These are phyloP conservation scores for Drosophila heteroneura DNA, from an alignment of 2,888 invertebrate genomes.

Conservation along the genomic window DNA sequence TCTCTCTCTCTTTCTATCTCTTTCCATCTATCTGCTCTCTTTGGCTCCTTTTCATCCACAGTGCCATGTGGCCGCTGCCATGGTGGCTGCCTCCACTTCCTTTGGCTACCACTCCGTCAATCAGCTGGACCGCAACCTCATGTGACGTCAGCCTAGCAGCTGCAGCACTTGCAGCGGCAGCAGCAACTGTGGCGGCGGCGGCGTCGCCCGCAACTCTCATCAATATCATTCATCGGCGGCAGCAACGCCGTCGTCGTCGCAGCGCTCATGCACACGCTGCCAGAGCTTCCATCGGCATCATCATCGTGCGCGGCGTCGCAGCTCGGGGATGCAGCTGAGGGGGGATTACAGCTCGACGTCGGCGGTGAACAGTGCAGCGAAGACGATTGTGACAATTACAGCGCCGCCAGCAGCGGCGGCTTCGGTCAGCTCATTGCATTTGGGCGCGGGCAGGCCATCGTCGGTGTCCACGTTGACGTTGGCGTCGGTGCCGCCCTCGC, in stretches of 20 bases:
- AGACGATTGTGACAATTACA: constrained; percentile 77
- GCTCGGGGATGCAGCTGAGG: constrained; percentile 75
- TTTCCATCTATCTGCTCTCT: background rate
- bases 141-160: constrained; percentile 86
- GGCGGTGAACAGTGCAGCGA: constrained; percentile 70
- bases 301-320: constrained; percentile 83
- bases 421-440: constrained; percentile 53
- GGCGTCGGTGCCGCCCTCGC: constrained; percentile 70
- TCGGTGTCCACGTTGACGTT: constrained; percentile 76
- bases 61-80: constrained; percentile 85
- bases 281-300: constrained; percentile 85
- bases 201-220: constrained; percentile 61
- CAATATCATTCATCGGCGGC: constrained; percentile 70
- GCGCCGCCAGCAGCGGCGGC: constrained; percentile 72
- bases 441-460: constrained; percentile 53
- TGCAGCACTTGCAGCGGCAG: constrained; percentile 85
- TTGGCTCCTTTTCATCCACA: constrained; percentile 46
- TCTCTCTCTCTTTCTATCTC: background rate
- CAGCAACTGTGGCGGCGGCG: constrained; percentile 83
- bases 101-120: constrained; percentile 85
- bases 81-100: constrained; percentile 85
- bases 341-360: constrained; percentile 70
- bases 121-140: constrained; percentile 85
- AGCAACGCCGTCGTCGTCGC: constrained; percentile 73
- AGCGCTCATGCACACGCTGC: constrained; percentile 83